Conservation (phyloP, 2,113 vertebrate genomes). For the Mesembrinibis cayennensis region DNA sequence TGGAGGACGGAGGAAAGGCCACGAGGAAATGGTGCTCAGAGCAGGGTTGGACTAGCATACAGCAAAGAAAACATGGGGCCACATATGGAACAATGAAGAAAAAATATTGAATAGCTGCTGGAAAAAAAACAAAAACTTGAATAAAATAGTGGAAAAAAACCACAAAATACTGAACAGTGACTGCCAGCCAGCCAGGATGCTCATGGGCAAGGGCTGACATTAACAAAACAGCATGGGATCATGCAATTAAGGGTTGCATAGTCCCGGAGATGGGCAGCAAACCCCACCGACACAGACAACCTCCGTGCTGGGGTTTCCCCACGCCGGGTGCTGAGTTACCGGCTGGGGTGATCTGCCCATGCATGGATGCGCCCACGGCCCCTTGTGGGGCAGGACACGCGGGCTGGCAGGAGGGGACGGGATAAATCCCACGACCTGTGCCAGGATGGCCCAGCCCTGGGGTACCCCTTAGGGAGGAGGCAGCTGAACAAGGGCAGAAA, state of each 20-base stretch:
- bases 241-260: neutral
- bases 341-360: neutral
- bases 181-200: too few species aligned
- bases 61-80: neutral
- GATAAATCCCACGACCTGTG: neutral
- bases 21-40: neutral
- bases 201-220: rapidly evolving
- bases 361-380: neutral
- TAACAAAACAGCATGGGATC: neutral
- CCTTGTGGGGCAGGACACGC: neutral
- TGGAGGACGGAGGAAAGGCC: neutral
- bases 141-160: neutral
- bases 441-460: neutral
- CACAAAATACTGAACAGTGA: neutral
- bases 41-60: rapidly evolving
- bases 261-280: neutral
- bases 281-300: rapidly evolving
- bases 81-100: rapidly evolving
- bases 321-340: too few species aligned
- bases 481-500: neutral
- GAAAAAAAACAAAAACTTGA: neutral
- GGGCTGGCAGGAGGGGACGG: neutral
- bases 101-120: neutral
- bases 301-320: neutral
- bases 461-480: neutral